These are phyloP conservation scores for Catamblyrhynchus diadema DNA, from an alignment of 2,797 vertebrate species.

Conservation along the genomic window DNA sequence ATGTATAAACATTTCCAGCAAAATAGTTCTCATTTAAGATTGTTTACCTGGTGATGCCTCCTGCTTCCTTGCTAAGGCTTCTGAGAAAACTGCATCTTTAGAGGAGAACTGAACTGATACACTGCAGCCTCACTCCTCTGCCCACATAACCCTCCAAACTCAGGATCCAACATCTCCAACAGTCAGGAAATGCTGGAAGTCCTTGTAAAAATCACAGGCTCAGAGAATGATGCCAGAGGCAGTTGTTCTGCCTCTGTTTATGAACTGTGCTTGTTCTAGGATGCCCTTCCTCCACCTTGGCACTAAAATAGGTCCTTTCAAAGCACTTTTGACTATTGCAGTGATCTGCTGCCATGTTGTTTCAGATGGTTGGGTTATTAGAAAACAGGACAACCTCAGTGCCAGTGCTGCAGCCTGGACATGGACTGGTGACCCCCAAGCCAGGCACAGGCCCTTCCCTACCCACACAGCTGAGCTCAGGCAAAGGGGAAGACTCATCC, in stretches of 20 bases:
- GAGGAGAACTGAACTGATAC: not conserved
- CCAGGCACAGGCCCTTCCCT: not conserved
- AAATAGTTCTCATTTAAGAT: not conserved
- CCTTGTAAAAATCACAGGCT: not conserved
- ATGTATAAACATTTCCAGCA: conserved; percentile 29
- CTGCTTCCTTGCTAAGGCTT: not conserved
- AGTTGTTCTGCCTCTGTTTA: not conserved
- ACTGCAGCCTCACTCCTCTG: not conserved
- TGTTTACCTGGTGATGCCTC: not conserved
- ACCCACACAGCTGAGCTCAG: not conserved
- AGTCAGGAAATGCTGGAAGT: not conserved
- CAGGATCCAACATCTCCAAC: not conserved
- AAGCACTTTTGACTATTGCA: not conserved
- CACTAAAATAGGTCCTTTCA: conserved; percentile 38
- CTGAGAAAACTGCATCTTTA: not conserved
- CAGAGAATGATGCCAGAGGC: not conserved
- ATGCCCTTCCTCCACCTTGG: conserved; percentile 39
- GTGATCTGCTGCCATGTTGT: not conserved
- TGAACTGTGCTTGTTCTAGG: not conserved
- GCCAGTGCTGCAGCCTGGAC: not conserved
- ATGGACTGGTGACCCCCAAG: not conserved
- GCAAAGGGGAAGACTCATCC: not conserved
- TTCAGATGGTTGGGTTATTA: not conserved
- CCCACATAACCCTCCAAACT: not conserved
- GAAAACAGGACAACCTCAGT: not conserved